Evolutionary conservation across 2,888 invertebrate genomes (phyloP).

Genomic region (Nezara viridula): DNA sequence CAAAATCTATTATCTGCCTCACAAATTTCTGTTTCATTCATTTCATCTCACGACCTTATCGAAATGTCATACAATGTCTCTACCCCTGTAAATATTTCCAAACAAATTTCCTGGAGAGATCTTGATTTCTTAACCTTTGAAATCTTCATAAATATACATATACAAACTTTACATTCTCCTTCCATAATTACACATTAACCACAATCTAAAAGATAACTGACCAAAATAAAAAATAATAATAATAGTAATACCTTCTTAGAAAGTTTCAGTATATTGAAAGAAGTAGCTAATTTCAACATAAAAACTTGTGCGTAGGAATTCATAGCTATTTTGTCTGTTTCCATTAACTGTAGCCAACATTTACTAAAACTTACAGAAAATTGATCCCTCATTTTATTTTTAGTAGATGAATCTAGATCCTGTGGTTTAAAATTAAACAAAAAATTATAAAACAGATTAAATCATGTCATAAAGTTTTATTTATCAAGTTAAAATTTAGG

Average conservation of each 20-base stretch:
- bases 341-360: conserved; percentile 8
- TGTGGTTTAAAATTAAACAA: not conserved
- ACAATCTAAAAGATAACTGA: not conserved
- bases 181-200: not conserved
- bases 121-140: no score
- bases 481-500: no score
- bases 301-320: conserved; percentile 1
- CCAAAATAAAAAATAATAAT: not conserved
- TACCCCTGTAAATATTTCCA: no score
- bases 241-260: conserved; percentile 12
- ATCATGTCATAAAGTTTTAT: no score
- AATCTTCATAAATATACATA: no score
- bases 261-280: not conserved
- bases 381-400: not conserved
- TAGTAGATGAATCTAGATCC: not conserved
- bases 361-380: conserved; percentile 13
- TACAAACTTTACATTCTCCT: no score
- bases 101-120: no score
- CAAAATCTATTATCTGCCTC: no score
- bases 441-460: not conserved
- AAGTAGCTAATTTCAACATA: conserved; percentile 25
- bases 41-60: no score
- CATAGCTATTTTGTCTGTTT: not conserved
- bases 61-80: no score
- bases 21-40: no score